Percentiles rank a stretch among this genome's conserved stretches.
phyloP scores from a whole-genome alignment of 2,797 vertebrate genomes.

The Xenentodon cancila region DNA sequence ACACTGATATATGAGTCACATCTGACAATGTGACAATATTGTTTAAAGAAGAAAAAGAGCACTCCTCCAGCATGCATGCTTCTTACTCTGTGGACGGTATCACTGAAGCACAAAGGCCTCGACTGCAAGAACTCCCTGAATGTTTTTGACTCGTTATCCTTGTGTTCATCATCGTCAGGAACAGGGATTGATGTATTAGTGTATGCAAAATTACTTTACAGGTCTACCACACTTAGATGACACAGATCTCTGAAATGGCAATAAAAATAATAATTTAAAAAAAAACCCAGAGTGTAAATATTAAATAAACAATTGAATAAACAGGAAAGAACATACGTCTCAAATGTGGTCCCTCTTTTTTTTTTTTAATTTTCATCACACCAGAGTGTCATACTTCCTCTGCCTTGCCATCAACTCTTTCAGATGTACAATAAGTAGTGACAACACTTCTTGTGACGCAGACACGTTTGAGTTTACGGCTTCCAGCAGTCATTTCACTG shows the following conservation, averaged over 20 bases:
- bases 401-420: not conserved
- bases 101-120: not conserved
- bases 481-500: constrained; percentile 15
- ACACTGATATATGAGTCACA: constrained; percentile 57
- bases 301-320: no score
- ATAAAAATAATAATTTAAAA: no score
- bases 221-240: no score
- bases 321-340: no score
- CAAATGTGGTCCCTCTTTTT: no score
- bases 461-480: constrained; percentile 13
- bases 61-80: constrained; percentile 39
- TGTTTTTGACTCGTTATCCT: constrained; percentile 10
- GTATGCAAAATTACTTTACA: no score
- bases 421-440: not conserved
- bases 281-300: no score
- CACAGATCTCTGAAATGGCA: no score
- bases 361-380: not conserved
- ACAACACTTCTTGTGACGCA: not conserved
- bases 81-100: constrained; percentile 15
- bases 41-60: constrained; percentile 11
- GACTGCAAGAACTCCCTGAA: constrained; percentile 18
- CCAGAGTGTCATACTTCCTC: no score
- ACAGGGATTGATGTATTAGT: no score
- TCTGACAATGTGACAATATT: constrained; percentile 32
- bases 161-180: not conserved